phyloP scores from a whole-genome alignment of 2,888 invertebrate genomes.

The Unio delphinus region DNA sequence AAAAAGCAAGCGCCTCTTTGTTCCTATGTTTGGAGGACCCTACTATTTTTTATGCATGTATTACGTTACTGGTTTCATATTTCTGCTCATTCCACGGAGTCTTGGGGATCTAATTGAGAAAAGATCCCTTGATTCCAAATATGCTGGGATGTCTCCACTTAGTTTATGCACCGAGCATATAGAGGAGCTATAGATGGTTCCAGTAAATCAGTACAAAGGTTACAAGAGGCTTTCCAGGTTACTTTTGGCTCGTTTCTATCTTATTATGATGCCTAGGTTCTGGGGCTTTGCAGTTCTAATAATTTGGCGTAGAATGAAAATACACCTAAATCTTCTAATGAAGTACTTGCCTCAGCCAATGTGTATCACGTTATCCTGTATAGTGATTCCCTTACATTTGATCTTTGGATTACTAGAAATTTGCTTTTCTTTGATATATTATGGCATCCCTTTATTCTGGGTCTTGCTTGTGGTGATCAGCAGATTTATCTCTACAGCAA shows the following conservation, averaged over 20 bases:
- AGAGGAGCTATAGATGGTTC: slow-evolving; percentile 7
- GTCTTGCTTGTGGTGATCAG: too few species aligned
- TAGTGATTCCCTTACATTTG: too few species aligned
- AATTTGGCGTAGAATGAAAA: too few species aligned
- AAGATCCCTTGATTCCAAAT: slow-evolving; percentile 1
- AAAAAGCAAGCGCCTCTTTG: slow-evolving; percentile 14
- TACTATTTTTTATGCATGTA: slow-evolving; percentile 11
- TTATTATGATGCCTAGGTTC: slow-evolving; percentile 11
- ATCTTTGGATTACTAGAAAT: too few species aligned
- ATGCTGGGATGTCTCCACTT: slow-evolving; percentile 6
- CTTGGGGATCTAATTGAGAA: slow-evolving; percentile 7
- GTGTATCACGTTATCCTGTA: too few species aligned
- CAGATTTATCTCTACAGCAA: too few species aligned
- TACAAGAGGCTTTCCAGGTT: slow-evolving; percentile 8
- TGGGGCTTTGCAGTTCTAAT: slow-evolving; percentile 5
- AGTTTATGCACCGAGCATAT: slow-evolving; percentile 6
- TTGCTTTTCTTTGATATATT: too few species aligned
- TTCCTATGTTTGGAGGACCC: slow-evolving; percentile 22
- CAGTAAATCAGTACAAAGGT: slow-evolving; percentile 6
- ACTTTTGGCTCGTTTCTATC: slow-evolving; percentile 9
- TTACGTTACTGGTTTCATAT: slow-evolving; percentile 14
- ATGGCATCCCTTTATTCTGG: too few species aligned
- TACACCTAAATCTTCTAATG: too few species aligned
- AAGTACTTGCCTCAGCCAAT: too few species aligned
- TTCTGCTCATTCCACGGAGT: slow-evolving; percentile 14